Evolutionary conservation across 2,113 vertebrate genomes (phyloP).

Genomic region (Mus pahari): DNA sequence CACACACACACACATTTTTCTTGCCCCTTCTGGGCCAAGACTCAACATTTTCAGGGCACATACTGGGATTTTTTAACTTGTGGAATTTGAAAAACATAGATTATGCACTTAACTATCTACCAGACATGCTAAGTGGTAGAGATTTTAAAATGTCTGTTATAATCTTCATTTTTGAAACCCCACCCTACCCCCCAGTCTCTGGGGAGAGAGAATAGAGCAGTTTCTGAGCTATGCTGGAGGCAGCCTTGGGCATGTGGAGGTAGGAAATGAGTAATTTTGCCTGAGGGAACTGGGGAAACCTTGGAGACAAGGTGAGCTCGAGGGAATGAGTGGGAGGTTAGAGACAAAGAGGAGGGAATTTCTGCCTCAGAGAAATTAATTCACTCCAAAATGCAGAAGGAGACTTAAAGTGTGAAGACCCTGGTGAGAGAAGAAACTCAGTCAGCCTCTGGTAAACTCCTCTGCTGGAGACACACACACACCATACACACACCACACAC

Average conservation of each 20-base stretch:
- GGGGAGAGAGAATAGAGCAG: not conserved
- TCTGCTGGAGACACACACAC: accelerated
- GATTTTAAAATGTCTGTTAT: not conserved
- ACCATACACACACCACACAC: no score
- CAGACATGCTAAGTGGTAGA: not conserved
- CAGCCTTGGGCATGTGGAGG: not conserved
- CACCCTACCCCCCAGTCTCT: not conserved
- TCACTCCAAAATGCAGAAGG: not conserved
- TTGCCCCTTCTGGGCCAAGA: not conserved
- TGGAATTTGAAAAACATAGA: constrained; percentile 54
- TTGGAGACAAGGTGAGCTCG: constrained; percentile 34
- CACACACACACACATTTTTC: not conserved
- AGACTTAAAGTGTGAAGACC: not conserved
- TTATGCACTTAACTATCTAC: constrained; percentile 31
- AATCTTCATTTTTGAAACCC: constrained; percentile 2
- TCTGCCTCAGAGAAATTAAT: constrained; percentile 24
- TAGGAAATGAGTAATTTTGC: not conserved
- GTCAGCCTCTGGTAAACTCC: not conserved
- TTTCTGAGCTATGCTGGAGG: not conserved
- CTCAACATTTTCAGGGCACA: not conserved
- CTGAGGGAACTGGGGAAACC: not conserved
- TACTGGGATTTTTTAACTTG: constrained; percentile 17
- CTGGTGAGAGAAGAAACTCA: not conserved
- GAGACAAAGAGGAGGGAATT: not conserved
- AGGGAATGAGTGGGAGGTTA: constrained; percentile 28